These are phyloP conservation scores for Agelastica alni DNA, from an alignment of 2,888 invertebrate genomes.

Conservation along the genomic window DNA sequence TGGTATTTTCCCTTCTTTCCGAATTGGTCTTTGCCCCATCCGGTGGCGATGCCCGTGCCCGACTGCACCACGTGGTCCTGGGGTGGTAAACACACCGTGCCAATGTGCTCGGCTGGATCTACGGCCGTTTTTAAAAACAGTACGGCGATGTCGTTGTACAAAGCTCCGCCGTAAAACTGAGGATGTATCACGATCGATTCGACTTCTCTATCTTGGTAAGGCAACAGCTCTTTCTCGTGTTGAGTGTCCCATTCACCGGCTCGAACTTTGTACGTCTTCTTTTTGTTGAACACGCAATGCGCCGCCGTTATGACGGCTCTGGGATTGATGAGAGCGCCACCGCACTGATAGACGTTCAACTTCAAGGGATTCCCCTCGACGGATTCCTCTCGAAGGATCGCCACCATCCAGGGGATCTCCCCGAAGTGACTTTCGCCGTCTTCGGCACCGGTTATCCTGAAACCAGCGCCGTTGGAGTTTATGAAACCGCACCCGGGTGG, in stretches of 20 bases:
- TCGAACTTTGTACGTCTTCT: conserved; percentile 53
- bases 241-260: conserved; percentile 88
- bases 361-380: conserved; percentile 53
- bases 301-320: conserved; percentile 79
- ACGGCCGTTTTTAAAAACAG: conserved; percentile 45
- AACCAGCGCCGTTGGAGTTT: conserved; percentile 74
- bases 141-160: conserved; percentile 51
- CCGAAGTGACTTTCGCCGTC: conserved; percentile 75
- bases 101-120: conserved; percentile 35
- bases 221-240: conserved; percentile 65
- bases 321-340: conserved; percentile 78
- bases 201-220: conserved; percentile 65
- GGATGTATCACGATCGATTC: conserved; percentile 44
- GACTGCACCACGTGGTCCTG: conserved; percentile 34
- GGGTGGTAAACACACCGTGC: conserved; percentile 48
- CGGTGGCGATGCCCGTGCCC: conserved; percentile 45
- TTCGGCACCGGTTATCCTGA: conserved; percentile 67
- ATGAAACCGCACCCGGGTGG: conserved; percentile 70
- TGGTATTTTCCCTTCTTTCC: conserved; percentile 64
- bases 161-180: conserved; percentile 43
- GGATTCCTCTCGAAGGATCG: conserved; percentile 64
- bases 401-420: conserved; percentile 87
- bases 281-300: conserved; percentile 67
- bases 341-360: conserved; percentile 60
- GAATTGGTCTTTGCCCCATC: conserved; percentile 50